Base-by-base conservation (phyloP, 2,113 vertebrate species). In the Pteronura brasiliensis region DNA sequence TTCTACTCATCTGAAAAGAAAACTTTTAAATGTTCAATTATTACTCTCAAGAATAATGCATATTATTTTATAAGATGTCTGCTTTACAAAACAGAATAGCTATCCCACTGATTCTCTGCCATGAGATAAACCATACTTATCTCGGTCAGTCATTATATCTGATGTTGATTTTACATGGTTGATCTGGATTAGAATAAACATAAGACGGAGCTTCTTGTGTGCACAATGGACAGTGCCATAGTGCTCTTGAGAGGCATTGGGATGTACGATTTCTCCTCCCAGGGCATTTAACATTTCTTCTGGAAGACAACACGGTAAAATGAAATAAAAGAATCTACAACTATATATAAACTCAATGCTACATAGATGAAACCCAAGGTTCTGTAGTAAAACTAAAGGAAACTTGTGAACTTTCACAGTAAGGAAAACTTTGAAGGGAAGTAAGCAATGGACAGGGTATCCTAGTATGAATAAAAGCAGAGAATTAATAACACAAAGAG, bases 361-460 rank as follows among this genome's bases (percentile, higher is more conserved):
- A 69, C 6, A 21, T 21, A 79, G 29, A 79, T 34, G 31, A 49
- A 55, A 79, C 13, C 34, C 6, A 4, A 69, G 27, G 10, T 15
- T 59, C 29, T 55, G 18, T 23, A 15, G 21, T 61, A 57, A 61
- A 52, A 96, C 59, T n/a, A 42, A 81, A 55, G 13, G 7, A n/a
- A 29, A 47, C 7, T 72, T 71, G 21, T 47, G 9, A 61, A 29
- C 15, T 57, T n/a, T 36, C 13, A 49, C 0, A 39, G 21, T 80
- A 1, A 34, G 17, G 4, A 90, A 55, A 77, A 42, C 42, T 8
- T 49, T 55, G 31, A 92, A 55, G 27, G 2, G 1, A 34, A 18
- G 27, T 65, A 34, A 94, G 52, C 14, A 77, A 20, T 1, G 42
- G 6, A 39, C 0, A n/a, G 13, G 0, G 0, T 17, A 42, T 65